phyloP scores from a whole-genome alignment of 2,888 invertebrate genomes.

The Eutolmus rufibarbis region DNA sequence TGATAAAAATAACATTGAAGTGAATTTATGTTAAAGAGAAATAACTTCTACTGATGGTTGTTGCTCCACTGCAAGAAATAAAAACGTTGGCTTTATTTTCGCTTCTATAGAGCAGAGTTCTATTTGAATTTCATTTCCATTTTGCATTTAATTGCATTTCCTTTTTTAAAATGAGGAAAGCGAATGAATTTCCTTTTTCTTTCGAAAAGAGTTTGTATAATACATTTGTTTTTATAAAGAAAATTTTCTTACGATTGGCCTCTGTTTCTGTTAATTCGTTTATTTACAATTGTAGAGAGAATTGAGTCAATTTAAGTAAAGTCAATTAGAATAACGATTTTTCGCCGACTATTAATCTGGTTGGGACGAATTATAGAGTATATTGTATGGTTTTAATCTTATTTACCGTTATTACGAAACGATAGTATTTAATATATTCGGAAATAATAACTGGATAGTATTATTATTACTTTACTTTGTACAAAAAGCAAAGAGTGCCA shows the following conservation, averaged over 20 bases:
- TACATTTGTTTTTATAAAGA: not conserved
- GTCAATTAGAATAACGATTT: not conserved
- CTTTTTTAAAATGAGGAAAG: not conserved
- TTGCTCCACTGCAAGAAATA: not conserved
- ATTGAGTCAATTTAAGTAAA: not conserved
- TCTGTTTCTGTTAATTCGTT: not conserved
- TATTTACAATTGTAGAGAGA: not conserved
- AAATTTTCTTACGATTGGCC: not conserved
- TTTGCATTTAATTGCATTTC: not conserved
- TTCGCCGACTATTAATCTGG: not conserved
- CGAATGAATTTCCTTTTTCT: not conserved
- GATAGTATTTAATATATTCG: too few species aligned
- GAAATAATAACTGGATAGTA: too few species aligned
- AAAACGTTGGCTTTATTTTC: not conserved
- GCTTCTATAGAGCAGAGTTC: not conserved
- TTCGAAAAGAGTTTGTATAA: not conserved
- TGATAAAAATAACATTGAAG: not conserved
- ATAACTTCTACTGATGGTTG: not conserved
- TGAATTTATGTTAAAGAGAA: not conserved
- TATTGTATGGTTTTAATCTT: too few species aligned
- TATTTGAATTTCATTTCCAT: not conserved
- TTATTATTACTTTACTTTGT: too few species aligned
- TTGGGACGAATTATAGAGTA: not conserved
- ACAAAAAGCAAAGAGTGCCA: too few species aligned
- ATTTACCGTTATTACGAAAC: too few species aligned